Percentiles rank a stretch among this genome's conserved stretches.
These are phyloP conservation scores for Napeogenes sylphis DNA, from an alignment of 2,888 invertebrate genomes.

Conservation along the genomic window DNA sequence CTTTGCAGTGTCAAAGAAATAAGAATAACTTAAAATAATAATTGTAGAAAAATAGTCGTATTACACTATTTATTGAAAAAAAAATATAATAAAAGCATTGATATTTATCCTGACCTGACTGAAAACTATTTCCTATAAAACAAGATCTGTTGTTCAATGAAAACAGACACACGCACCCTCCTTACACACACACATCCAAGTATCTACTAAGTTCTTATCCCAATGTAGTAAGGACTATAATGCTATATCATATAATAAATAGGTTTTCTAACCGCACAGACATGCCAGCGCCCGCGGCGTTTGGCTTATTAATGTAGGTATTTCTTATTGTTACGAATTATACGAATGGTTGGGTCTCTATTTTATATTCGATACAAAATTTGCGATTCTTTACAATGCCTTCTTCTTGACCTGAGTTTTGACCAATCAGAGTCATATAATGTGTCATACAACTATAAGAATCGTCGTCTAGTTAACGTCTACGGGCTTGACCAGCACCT, in stretches of 20 bases:
- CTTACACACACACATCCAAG: conserved; percentile 33
- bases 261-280: conserved; percentile 32
- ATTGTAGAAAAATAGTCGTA: too few species aligned
- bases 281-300: conserved; percentile 23
- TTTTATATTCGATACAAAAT: not conserved
- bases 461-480: too few species aligned
- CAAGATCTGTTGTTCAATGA: conserved; percentile 24
- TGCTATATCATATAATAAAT: conserved; percentile 22
- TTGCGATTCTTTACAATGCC: too few species aligned
- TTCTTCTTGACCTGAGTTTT: too few species aligned
- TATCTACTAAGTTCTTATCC: conserved; percentile 13
- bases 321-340: conserved; percentile 1
- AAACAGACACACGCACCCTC: conserved; percentile 35
- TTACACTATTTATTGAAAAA: too few species aligned
- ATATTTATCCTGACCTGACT: too few species aligned
- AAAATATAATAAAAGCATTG: too few species aligned
- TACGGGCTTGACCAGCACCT: too few species aligned
- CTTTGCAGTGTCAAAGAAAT: too few species aligned
- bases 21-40: too few species aligned
- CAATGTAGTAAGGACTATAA: conserved; percentile 6
- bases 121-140: not conserved
- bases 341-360: not conserved
- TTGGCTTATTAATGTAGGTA: conserved; percentile 20
- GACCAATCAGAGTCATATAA: too few species aligned
- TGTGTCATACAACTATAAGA: too few species aligned